These are phyloP conservation scores for Montipora capricornis DNA, from an alignment of 64 coral and sea anemone genomes.

Conservation along the genomic window DNA sequence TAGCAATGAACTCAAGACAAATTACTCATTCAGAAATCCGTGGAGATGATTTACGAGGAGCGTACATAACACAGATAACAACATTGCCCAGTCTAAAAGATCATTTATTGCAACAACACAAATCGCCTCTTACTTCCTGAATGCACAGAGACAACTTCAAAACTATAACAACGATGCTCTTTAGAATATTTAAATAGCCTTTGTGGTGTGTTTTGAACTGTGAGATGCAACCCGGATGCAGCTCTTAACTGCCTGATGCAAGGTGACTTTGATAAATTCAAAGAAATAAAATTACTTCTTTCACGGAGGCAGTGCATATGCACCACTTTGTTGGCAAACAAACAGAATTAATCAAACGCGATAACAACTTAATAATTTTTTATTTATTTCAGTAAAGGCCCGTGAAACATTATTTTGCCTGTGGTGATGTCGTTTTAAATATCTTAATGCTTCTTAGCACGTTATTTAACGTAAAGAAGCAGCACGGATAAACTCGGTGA, in stretches of 20 bases:
- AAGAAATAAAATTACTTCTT: neutral
- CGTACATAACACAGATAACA: too few relatives aligned
- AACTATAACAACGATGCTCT: too few relatives aligned
- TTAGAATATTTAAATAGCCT: neutral
- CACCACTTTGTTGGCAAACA: neutral
- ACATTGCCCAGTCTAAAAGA: too few relatives aligned
- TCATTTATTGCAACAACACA: too few relatives aligned
- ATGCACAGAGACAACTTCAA: too few relatives aligned
- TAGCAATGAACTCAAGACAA: too few relatives aligned
- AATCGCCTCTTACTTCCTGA: too few relatives aligned
- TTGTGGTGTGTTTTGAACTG: neutral
- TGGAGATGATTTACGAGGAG: too few relatives aligned
- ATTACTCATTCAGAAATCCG: too few relatives aligned
- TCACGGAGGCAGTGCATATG: neutral
- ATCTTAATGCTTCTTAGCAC: neutral
- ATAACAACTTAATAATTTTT: neutral
- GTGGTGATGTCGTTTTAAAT: neutral
- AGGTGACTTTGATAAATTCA: neutral
- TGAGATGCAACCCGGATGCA: neutral
- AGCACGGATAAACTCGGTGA: neutral
- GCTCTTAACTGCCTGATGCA: neutral
- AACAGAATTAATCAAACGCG: neutral
- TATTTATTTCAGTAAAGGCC: neutral
- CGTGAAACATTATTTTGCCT: neutral
- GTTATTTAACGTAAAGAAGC: neutral